These are phyloP conservation scores for Asarcornis scutulata DNA, from an alignment of 2,113 vertebrate species.

Conservation along the genomic window DNA sequence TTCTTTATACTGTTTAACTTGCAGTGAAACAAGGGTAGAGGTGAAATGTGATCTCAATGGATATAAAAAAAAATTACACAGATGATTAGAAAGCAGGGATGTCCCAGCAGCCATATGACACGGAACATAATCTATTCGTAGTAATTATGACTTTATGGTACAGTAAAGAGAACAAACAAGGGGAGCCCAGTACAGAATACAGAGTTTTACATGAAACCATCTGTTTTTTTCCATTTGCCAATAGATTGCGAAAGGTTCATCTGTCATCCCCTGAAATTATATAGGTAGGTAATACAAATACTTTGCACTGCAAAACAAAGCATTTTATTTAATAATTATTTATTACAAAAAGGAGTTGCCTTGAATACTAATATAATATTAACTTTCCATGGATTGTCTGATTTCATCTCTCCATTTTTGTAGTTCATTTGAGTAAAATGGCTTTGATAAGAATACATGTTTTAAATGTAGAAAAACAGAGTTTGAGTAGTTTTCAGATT, in stretches of 20 bases:
- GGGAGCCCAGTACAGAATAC: rapidly evolving
- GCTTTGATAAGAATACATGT: not conserved
- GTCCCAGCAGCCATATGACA: not conserved
- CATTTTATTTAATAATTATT: not conserved
- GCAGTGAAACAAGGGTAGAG: not conserved
- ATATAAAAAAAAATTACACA: not conserved
- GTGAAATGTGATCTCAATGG: not conserved
- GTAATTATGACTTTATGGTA: not conserved
- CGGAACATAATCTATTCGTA: not conserved
- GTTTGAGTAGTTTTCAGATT: not conserved
- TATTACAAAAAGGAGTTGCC: too few relatives aligned
- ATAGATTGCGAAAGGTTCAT: not conserved
- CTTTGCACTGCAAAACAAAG: not conserved
- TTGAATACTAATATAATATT: not conserved
- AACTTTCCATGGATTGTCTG: not conserved
- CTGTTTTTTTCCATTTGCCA: not conserved
- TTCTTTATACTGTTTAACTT: not conserved
- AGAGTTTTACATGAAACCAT: not conserved
- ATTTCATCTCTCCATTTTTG: not conserved
- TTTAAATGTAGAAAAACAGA: not conserved
- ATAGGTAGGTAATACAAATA: not conserved
- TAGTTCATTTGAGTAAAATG: not conserved
- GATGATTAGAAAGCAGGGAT: not conserved
- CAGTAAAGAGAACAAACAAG: not conserved
- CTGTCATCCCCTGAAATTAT: not conserved